These are phyloP conservation scores for Epistrophe eligans DNA, from an alignment of 2,888 invertebrate genomes.

Conservation along the genomic window DNA sequence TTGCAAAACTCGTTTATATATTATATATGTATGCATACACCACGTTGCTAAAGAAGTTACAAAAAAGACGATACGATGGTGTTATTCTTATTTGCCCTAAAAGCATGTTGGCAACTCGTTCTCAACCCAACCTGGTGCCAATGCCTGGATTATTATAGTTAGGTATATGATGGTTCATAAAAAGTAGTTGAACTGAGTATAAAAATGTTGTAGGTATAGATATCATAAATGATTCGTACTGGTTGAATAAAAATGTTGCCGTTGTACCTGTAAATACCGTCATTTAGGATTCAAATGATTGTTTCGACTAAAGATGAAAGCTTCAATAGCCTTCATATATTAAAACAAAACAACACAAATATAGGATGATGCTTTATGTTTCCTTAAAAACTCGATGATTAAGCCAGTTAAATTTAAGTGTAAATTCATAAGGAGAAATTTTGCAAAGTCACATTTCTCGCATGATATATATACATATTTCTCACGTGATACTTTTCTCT, in stretches of 20 bases:
- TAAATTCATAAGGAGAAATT: too few relatives aligned
- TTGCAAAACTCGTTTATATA: not conserved
- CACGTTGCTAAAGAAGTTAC: conserved; percentile 38
- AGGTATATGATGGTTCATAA: not conserved
- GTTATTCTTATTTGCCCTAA: conserved; percentile 23
- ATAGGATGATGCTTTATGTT: too few relatives aligned
- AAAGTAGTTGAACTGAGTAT: not conserved
- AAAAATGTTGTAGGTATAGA: not conserved
- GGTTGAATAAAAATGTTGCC: conserved; percentile 41
- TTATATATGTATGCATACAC: not conserved
- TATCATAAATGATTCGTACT: not conserved
- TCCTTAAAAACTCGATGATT: too few relatives aligned
- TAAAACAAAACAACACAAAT: too few relatives aligned
- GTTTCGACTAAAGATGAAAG: not conserved
- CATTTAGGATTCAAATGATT: not conserved
- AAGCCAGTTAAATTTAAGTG: too few relatives aligned
- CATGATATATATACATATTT: too few relatives aligned
- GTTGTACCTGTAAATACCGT: not conserved
- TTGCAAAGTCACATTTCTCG: too few relatives aligned
- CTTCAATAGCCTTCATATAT: too few relatives aligned
- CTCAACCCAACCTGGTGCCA: conserved; percentile 4
- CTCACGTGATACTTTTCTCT: too few relatives aligned
- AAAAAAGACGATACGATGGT: not conserved
- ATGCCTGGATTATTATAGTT: conserved; percentile 37
- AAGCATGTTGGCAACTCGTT: conserved; percentile 20